phyloP scores from a whole-genome alignment of 2,797 vertebrate genomes.

The Serranus cabrilla region DNA sequence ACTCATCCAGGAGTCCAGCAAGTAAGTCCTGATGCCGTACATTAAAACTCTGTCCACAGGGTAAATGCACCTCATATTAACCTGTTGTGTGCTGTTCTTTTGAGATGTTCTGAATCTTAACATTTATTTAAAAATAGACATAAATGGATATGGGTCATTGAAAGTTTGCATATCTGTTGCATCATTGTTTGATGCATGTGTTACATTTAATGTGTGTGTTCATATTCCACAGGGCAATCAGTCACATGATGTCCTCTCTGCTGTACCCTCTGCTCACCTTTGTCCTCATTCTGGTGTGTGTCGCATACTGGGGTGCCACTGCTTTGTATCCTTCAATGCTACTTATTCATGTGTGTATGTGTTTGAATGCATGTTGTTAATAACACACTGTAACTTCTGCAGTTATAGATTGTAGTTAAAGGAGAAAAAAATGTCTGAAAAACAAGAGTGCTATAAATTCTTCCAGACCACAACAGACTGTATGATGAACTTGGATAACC shows the following conservation, averaged over 20 bases:
- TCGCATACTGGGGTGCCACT: conserved; percentile 90
- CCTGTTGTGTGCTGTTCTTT: background rate
- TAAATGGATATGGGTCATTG: no score
- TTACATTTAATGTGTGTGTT: conserved; percentile 21
- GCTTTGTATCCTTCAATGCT: conserved; percentile 92
- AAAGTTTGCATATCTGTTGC: no score
- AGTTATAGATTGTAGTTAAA: background rate
- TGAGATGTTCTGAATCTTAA: background rate
- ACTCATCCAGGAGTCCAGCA: conserved; percentile 92
- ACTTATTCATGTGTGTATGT: background rate
- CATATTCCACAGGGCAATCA: conserved; percentile 85
- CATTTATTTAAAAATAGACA: no score
- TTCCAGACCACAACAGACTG: no score
- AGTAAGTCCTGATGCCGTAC: conserved; percentile 71
- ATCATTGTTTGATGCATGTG: no score
- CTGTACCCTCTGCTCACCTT: conserved; percentile 92
- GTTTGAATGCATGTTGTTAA: background rate
- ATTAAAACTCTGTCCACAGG: background rate
- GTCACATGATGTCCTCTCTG: conserved; percentile 90
- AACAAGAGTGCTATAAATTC: no score
- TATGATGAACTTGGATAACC: no score
- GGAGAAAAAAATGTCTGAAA: no score
- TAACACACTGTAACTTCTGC: background rate
- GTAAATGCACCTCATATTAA: background rate
- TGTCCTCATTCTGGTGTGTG: conserved; percentile 89